These are phyloP conservation scores for Pygmarrhopalites habei DNA, from an alignment of 1,140 invertebrate species.

Conservation along the genomic window DNA sequence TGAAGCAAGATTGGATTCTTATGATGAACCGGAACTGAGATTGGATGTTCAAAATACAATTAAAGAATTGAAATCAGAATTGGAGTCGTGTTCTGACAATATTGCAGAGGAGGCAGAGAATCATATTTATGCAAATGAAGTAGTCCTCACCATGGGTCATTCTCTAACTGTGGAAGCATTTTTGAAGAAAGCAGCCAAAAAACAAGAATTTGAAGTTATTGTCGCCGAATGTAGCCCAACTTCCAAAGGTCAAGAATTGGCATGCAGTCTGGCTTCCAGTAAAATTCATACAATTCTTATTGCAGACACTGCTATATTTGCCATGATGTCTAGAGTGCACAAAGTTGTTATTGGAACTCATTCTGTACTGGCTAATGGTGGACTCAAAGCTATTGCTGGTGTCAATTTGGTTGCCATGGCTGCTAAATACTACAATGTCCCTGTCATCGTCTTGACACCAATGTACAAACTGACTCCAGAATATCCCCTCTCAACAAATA, in stretches of 20 bases:
- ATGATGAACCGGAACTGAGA: constrained; percentile 51
- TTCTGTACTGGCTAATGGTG: constrained; percentile 84
- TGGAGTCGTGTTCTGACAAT: constrained; percentile 73
- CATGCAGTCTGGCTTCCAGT: constrained; percentile 59
- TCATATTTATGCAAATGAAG: constrained; percentile 84
- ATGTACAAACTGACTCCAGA: constrained; percentile 81
- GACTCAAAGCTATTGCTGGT: constrained; percentile 71
- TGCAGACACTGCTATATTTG: constrained; percentile 58
- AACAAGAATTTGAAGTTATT: constrained; percentile 70
- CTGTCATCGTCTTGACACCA: constrained; percentile 76
- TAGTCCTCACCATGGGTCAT: constrained; percentile 79
- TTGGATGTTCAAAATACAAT: constrained; percentile 64
- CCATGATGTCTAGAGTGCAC: constrained; percentile 89
- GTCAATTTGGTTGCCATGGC: constrained; percentile 71
- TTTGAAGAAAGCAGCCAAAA: constrained; percentile 67
- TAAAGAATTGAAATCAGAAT: constrained; percentile 68
- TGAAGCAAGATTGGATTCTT: constrained; percentile 50
- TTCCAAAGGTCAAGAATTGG: constrained; percentile 67
- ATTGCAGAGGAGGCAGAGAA: constrained; percentile 74
- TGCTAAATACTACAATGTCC: constrained; percentile 83
- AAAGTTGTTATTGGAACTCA: constrained; percentile 88
- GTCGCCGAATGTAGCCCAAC: constrained; percentile 74
- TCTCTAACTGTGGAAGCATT: constrained; percentile 78
- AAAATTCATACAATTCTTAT: constrained; percentile 70
- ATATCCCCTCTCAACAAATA: constrained; percentile 66